Conservation (phyloP, 2,888 invertebrate species). For the Melanotus villosus region DNA sequence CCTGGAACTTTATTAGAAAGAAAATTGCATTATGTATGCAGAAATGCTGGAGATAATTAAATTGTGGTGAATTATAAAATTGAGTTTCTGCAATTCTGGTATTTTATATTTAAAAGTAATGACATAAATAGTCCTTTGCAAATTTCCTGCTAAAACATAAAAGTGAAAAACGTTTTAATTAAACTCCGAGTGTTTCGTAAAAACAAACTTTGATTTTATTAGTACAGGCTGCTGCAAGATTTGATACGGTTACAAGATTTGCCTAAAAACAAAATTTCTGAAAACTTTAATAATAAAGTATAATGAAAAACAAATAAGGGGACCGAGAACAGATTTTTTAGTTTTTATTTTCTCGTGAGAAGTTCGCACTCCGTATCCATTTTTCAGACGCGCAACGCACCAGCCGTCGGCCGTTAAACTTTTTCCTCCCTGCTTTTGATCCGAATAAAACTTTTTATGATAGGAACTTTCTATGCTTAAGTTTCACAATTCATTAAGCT, state of each 20-base stretch:
- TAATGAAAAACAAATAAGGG: slow-evolving; percentile 14
- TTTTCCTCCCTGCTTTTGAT: slow-evolving; percentile 11
- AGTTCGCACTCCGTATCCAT: not conserved
- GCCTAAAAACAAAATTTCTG: too few species aligned
- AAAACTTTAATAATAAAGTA: slow-evolving; percentile 8
- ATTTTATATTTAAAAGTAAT: too few species aligned
- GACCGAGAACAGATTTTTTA: not conserved
- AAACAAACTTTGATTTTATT: too few species aligned
- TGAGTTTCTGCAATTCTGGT: too few species aligned
- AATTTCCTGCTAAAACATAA: too few species aligned
- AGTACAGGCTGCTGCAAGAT: not conserved
- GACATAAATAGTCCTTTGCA: too few species aligned
- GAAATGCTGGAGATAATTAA: too few species aligned
- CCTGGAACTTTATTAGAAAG: too few species aligned
- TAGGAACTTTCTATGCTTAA: slow-evolving; percentile 9
- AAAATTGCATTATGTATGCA: too few species aligned
- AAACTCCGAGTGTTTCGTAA: too few species aligned
- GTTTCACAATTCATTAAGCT: slow-evolving; percentile 12
- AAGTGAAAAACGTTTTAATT: too few species aligned
- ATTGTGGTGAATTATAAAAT: too few species aligned
- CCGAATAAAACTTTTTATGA: slow-evolving; percentile 13
- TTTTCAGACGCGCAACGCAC: not conserved
- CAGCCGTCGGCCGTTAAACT: slow-evolving; percentile 8
- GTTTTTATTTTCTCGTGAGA: slow-evolving; percentile 14
- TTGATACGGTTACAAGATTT: not conserved